Percentiles rank a stretch among this genome's conserved stretches.
phyloP scores from a whole-genome alignment of 1,140 invertebrate genomes.

The Dryas iulia region DNA sequence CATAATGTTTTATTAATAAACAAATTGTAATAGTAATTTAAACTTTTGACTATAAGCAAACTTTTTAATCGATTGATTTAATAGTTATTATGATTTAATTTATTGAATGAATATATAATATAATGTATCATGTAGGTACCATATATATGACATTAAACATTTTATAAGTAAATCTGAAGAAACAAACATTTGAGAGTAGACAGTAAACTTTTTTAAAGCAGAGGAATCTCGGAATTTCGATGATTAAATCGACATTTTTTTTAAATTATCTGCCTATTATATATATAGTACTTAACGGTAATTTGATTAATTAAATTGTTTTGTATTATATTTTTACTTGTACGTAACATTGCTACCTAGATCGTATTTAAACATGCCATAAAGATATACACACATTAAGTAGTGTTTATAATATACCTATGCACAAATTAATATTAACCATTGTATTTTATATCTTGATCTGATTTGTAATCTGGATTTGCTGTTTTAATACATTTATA shows the following conservation, averaged over 20 bases:
- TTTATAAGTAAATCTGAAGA: neutral
- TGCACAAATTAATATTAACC: slow-evolving; percentile 48
- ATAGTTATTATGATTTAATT: neutral
- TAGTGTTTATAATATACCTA: slow-evolving; percentile 10
- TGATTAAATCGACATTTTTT: neutral
- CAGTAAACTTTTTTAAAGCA: neutral
- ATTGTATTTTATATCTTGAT: slow-evolving; percentile 47
- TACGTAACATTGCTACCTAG: neutral
- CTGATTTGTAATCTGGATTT: slow-evolving; percentile 61
- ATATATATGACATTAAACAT: neutral
- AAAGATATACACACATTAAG: slow-evolving; percentile 13
- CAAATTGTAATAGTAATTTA: neutral
- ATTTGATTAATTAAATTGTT: neutral
- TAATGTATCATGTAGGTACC: too few relatives aligned
- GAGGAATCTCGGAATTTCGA: neutral
- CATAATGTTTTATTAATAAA: neutral
- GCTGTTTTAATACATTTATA: slow-evolving; percentile 77
- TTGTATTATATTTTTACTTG: slow-evolving; percentile 1
- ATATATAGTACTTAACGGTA: neutral
- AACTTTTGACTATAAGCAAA: neutral
- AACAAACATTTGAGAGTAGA: neutral
- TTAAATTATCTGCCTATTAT: neutral
- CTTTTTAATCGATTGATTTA: neutral
- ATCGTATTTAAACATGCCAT: slow-evolving; percentile 28
- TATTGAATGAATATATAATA: neutral